Conservation (phyloP, 1,140 invertebrate genomes). For the Cotesia typhae region DNA sequence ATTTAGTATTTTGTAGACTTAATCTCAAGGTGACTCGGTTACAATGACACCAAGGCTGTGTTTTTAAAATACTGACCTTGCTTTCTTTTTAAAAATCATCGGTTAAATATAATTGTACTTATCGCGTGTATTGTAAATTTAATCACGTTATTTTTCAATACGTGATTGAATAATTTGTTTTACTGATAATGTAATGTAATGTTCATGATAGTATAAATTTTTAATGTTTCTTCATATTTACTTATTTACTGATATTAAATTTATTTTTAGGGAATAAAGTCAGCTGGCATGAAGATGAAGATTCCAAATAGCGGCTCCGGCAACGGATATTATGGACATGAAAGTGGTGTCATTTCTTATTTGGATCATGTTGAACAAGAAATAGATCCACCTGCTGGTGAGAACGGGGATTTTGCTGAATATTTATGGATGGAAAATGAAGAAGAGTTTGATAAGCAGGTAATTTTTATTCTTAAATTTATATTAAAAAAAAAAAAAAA, state of each 20-base stretch:
- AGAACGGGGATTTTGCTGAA: constrained; percentile 82
- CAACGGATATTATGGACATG: constrained; percentile 67
- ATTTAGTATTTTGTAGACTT: constrained; percentile 8
- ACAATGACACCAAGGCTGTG: constrained; percentile 24
- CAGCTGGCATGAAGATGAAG: constrained; percentile 68
- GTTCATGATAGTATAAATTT: too few relatives aligned
- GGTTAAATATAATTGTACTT: too few relatives aligned
- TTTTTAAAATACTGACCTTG: constrained; percentile 15
- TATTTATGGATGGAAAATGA: constrained; percentile 93
- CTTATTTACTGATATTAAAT: background rate
- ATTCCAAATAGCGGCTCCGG: constrained; percentile 66
- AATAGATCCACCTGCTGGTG: constrained; percentile 66
- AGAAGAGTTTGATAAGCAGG: constrained; percentile 88
- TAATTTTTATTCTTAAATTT: constrained; percentile 46
- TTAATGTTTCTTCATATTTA: background rate
- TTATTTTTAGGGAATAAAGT: constrained; percentile 38
- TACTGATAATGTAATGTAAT: constrained; percentile 3
- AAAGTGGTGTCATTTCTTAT: constrained; percentile 64
- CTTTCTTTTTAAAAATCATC: constrained; percentile 1
- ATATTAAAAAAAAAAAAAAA: too few relatives aligned
- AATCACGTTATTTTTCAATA: background rate
- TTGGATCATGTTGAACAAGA: constrained; percentile 63
- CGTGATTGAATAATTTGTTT: too few relatives aligned
- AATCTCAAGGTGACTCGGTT: constrained; percentile 33
- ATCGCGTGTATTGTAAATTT: too few relatives aligned